Evolutionary conservation across 2,113 vertebrate genomes (phyloP), one percentile per base, ranked within the genome.

Genomic region (Nycticebus coucang): DNA sequence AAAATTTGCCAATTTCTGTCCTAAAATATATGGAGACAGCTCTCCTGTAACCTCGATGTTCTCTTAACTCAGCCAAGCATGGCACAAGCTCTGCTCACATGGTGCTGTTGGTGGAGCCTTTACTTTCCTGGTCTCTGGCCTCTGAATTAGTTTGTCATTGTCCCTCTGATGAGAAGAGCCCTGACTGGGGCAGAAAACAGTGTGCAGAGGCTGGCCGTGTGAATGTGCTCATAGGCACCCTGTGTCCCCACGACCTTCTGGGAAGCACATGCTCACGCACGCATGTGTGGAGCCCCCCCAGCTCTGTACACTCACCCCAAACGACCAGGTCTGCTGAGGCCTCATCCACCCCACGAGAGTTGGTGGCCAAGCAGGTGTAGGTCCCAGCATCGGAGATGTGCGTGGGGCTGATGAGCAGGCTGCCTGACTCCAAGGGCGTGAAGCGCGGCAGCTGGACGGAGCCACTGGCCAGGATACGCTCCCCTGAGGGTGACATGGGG

Each of bases 351-450:
- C 99, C 99, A 0, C 99, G 98, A 7, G 99, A 99, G 98, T 99
- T 99, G 98, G 99, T 99, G 84, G 99, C 99, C 98, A 99, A 98
- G 97, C 99, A 99, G 71, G 99, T 99, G 98, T 99, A 99, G 96
- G 99, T 99, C 55, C 99, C 99, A 0, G 99, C 99, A 0, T 99
- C 99, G 0, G 99, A 98, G 94, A 99, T 99, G 94, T 99, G 99
- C 0, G 99, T 98, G 4, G 99, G 99, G 90, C 99, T 99, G 97
- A 99, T 83, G 10, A 99, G 99, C 55, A 99, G 98, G 57, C 99
- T 99, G 83, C 99, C 99, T 0, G 99, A 99, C 98, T 99, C 99
- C 57, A 99, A 98, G 71, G 99, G 98, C 0, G 99, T 99, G 98
- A 99, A 99, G 5, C 99, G 98, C 0, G 99, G 99, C 85, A 99